phyloP scores from a whole-genome alignment of 92 coral and sea anemone species.

The Palythoa heliodiscus region DNA sequence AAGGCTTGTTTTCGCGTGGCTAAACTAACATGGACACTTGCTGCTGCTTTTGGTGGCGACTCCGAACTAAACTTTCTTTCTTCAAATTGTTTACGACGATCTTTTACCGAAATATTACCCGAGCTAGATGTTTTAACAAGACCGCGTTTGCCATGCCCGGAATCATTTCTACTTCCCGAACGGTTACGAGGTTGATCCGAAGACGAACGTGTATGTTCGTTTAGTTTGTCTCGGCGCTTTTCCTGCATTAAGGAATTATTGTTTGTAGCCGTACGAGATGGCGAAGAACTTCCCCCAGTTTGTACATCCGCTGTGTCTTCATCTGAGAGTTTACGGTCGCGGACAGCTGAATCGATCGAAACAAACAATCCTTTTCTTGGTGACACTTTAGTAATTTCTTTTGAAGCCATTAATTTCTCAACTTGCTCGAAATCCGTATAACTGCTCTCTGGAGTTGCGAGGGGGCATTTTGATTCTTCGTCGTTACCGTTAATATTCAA shows the following conservation, averaged over 20 bases:
- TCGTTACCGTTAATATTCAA: not conserved
- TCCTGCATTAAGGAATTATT: not conserved
- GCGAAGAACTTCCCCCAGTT: not conserved
- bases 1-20: conserved; percentile 81
- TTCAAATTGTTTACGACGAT: conserved; percentile 80
- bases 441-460: conserved; percentile 43
- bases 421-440: conserved; percentile 35
- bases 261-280: not conserved
- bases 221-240: not conserved
- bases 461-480: conserved; percentile 22
- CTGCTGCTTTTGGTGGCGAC: conserved; percentile 37
- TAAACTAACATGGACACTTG: conserved; percentile 49
- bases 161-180: conserved; percentile 17
- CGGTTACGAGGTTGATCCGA: not conserved
- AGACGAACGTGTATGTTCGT: not conserved
- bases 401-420: not conserved
- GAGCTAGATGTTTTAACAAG: conserved; percentile 31
- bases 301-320: not conserved
- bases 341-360: conserved; percentile 27
- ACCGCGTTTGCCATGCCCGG: conserved; percentile 2
- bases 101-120: conserved; percentile 74
- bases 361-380: conserved; percentile 27
- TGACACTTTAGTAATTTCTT: not conserved
- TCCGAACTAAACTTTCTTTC: conserved; percentile 22
- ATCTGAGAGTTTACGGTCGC: conserved; percentile 37